phyloP scores from a whole-genome alignment of 1,140 invertebrate species.

The Lordiphosa clarofinis region DNA sequence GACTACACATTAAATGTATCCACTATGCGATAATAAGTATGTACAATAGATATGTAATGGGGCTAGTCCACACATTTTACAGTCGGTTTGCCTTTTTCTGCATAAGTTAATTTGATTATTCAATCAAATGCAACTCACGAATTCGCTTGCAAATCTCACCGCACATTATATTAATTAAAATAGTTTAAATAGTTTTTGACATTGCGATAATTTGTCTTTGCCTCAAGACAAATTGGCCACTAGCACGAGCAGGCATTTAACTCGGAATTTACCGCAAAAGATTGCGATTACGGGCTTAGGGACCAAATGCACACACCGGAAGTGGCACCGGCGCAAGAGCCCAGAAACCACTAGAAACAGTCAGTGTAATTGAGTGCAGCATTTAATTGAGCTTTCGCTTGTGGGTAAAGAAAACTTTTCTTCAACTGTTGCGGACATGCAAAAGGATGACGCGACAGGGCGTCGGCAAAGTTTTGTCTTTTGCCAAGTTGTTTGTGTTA shows the following conservation, averaged over 20 bases:
- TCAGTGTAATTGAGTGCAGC: constrained; percentile 61
- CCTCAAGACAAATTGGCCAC: constrained; percentile 55
- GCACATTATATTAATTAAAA: constrained; percentile 68
- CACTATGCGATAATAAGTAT: constrained; percentile 25
- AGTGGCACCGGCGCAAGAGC: constrained; percentile 38
- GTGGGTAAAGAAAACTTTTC: constrained; percentile 50
- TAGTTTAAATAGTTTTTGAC: constrained; percentile 46
- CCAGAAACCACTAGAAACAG: constrained; percentile 11
- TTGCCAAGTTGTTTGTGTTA: constrained; percentile 38
- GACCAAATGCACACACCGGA: constrained; percentile 23
- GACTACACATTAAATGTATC: constrained; percentile 25
- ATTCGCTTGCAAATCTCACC: constrained; percentile 13
- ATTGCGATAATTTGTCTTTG: constrained; percentile 49
- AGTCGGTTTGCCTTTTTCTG: constrained; percentile 7
- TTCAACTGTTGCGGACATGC: constrained; percentile 68
- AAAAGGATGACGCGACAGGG: constrained; percentile 44
- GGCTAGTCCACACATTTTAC: constrained; percentile 10
- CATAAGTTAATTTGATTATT: constrained; percentile 29
- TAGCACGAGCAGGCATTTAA: constrained; percentile 56
- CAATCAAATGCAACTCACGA: constrained; percentile 30
- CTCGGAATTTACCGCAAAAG: constrained; percentile 35
- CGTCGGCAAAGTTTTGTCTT: constrained; percentile 46
- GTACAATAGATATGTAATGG: constrained; percentile 26
- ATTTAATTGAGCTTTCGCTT: constrained; percentile 57
- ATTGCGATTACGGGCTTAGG: constrained; percentile 41